These are phyloP conservation scores for Scortum barcoo DNA, from an alignment of 2,113 vertebrate species.

Conservation along the genomic window DNA sequence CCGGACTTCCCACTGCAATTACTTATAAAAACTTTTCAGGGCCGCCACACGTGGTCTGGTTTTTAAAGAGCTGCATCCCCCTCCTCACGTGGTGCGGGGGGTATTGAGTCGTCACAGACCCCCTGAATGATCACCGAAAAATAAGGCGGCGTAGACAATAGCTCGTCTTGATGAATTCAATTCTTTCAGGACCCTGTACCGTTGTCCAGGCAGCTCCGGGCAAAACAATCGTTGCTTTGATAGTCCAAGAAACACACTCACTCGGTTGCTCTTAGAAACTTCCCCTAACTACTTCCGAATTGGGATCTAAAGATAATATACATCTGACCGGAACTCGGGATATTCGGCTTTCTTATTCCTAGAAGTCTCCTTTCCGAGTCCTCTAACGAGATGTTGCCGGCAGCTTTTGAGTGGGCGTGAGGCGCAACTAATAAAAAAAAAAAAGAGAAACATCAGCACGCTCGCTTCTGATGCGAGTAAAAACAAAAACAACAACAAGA, in stretches of 20 bases:
- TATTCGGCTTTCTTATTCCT: slow-evolving; percentile 18
- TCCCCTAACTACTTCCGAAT: slow-evolving; percentile 78
- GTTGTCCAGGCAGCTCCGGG: slow-evolving; percentile 88
- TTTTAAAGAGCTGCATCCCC: slow-evolving; percentile 88
- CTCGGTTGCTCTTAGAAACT: slow-evolving; percentile 76
- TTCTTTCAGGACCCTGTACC: slow-evolving; percentile 89
- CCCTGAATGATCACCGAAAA: slow-evolving; percentile 89
- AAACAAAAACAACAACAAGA: background rate
- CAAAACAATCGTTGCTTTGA: slow-evolving; percentile 87
- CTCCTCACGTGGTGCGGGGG: slow-evolving; percentile 84
- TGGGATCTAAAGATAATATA: slow-evolving; percentile 77
- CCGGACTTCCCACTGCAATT: slow-evolving; percentile 90
- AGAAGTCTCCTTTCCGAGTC: slow-evolving; percentile 22
- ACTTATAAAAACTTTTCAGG: slow-evolving; percentile 90
- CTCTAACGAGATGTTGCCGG: slow-evolving; percentile 20
- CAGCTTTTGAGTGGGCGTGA: background rate
- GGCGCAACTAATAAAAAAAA: slow-evolving; percentile 4
- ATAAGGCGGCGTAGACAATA: slow-evolving; percentile 88
- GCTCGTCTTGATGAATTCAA: slow-evolving; percentile 90
- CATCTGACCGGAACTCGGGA: slow-evolving; percentile 68
- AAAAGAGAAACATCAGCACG: slow-evolving; percentile 18
- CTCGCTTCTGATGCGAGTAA: background rate
- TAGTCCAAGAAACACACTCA: slow-evolving; percentile 82
- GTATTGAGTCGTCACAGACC: slow-evolving; percentile 90
- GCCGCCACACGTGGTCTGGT: slow-evolving; percentile 87